Percentiles rank a stretch among this genome's conserved stretches.
Evolutionary conservation across 2,113 vertebrate species (phyloP).

Genomic region (Phalacrocorax aristotelis): DNA sequence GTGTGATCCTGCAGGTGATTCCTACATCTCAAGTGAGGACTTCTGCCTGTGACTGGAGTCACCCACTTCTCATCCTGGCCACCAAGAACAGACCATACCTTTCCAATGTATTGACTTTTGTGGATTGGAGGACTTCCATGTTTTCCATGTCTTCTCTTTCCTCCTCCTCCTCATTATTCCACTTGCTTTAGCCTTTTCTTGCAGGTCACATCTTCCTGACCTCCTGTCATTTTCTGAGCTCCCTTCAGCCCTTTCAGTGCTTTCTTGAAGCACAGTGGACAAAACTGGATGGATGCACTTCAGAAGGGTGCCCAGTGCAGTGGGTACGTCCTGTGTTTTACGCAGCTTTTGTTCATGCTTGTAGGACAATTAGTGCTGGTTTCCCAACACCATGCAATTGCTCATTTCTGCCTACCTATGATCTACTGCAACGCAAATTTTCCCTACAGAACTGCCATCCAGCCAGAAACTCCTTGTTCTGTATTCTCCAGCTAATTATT

Average conservation of each 20-base stretch:
- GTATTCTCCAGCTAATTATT: not conserved
- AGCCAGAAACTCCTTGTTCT: not conserved
- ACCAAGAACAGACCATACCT: not conserved
- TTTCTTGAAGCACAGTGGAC: not conserved
- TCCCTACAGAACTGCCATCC: not conserved
- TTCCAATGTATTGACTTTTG: fast-evolving
- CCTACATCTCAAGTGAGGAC: not conserved
- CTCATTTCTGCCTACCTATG: not conserved
- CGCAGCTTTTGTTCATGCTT: not conserved
- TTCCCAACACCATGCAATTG: not conserved
- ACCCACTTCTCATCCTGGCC: not conserved
- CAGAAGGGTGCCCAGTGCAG: not conserved
- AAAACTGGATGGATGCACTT: not conserved
- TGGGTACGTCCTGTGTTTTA: not conserved
- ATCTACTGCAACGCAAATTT: not conserved
- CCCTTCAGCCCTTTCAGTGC: not conserved
- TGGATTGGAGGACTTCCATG: not conserved
- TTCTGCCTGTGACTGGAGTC: not conserved
- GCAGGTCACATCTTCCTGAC: not conserved
- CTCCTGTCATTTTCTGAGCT: not conserved
- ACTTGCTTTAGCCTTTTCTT: not conserved
- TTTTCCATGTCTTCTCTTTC: not conserved
- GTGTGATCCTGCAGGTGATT: no score
- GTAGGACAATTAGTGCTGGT: not conserved
- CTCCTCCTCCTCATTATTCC: not conserved